A percentile compares a stretch with the other conserved stretches of the same genome.
Conservation (phyloP, 1,140 invertebrate species). For the Drosophila prosaltans region DNA sequence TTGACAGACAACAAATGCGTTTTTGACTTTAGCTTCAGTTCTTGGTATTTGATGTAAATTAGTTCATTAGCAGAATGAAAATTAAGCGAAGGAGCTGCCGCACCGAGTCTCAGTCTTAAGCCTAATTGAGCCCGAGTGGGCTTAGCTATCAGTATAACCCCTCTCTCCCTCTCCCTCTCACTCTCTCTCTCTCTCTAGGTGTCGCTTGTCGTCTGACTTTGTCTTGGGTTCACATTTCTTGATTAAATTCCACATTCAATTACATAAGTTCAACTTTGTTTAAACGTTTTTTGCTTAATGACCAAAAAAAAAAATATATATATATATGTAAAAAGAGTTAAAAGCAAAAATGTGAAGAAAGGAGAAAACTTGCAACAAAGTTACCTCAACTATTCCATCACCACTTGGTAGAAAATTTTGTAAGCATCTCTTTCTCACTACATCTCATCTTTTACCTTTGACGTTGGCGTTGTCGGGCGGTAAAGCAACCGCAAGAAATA, state of each 20-base stretch:
- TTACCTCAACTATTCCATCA: slow-evolving; percentile 13
- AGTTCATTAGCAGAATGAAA: slow-evolving; percentile 47
- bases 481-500: slow-evolving; percentile 50
- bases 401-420: slow-evolving; percentile 11
- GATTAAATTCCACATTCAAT: slow-evolving; percentile 19
- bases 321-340: neutral
- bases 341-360: neutral
- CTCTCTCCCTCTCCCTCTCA: neutral
- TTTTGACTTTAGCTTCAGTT: slow-evolving; percentile 12
- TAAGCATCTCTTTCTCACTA: slow-evolving; percentile 1
- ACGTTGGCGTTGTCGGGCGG: neutral
- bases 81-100: neutral
- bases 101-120: neutral
- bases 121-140: slow-evolving; percentile 24
- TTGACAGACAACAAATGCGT: slow-evolving; percentile 63
- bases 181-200: neutral
- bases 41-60: slow-evolving; percentile 42
- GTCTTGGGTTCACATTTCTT: slow-evolving; percentile 7
- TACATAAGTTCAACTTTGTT: slow-evolving; percentile 11
- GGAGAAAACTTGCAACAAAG: slow-evolving; percentile 7
- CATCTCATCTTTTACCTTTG: slow-evolving; percentile 11
- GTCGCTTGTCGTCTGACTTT: neutral
- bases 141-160: neutral
- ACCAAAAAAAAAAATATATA: neutral
- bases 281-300: slow-evolving; percentile 5